A percentile compares a stretch with the other conserved stretches of the same genome.
These are phyloP conservation scores for Carapus acus DNA, from an alignment of 2,797 vertebrate genomes.

Conservation along the genomic window DNA sequence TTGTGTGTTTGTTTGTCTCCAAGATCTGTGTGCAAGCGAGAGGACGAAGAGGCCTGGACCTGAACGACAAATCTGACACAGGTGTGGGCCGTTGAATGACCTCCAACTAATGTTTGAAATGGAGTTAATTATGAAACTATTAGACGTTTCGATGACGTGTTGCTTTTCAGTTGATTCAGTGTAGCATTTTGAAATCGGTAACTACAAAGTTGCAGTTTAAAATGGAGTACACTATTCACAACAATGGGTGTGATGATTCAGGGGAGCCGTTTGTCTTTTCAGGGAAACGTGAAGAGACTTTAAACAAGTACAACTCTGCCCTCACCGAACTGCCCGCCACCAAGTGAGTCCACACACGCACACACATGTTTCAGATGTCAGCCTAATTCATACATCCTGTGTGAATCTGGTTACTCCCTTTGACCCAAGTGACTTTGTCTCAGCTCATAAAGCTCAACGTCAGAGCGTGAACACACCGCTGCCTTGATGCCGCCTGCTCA, in stretches of 20 bases:
- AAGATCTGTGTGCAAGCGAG: conserved; percentile 53
- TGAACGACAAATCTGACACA: conserved; percentile 54
- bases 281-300: conserved; percentile 69
- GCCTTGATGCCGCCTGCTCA: background rate
- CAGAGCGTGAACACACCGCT: too few relatives aligned
- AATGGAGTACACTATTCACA: too few relatives aligned
- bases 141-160: too few relatives aligned
- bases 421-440: conserved; percentile 12
- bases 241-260: too few relatives aligned
- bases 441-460: conserved; percentile 5
- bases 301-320: conserved; percentile 64
- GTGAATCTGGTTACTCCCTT: conserved; percentile 15
- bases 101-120: too few relatives aligned
- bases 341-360: conserved; percentile 57
- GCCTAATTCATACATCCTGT: conserved; percentile 7
- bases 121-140: too few relatives aligned
- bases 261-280: conserved; percentile 12
- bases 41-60: conserved; percentile 51
- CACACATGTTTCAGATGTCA: conserved; percentile 5
- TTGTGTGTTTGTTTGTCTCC: conserved; percentile 19
- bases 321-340: conserved; percentile 63
- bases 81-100: conserved; percentile 60
- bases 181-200: too few relatives aligned
- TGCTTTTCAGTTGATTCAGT: too few relatives aligned
- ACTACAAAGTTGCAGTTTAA: too few relatives aligned